Percentiles rank a stretch among this genome's conserved stretches.
Conservation (phyloP, 2,113 vertebrate genomes). For the Vicugna pacos region DNA sequence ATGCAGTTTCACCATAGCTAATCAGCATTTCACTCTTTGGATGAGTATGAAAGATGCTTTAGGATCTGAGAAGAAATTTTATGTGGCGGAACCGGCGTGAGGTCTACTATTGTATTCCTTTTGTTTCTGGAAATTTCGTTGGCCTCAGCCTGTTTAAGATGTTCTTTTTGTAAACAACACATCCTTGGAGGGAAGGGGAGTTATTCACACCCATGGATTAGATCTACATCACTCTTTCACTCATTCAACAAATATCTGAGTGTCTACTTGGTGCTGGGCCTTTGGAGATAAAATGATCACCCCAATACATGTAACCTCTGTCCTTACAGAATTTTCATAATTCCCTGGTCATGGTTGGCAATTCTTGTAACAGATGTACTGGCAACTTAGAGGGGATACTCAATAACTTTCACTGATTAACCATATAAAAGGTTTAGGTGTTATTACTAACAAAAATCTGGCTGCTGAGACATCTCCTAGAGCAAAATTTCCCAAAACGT, state of each 20-base stretch:
- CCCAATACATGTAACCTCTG: background rate
- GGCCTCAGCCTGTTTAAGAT: background rate
- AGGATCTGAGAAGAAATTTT: background rate
- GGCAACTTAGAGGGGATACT: background rate
- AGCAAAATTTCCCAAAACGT: background rate
- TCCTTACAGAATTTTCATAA: background rate
- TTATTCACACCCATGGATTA: background rate
- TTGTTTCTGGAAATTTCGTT: background rate
- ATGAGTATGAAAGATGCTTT: background rate
- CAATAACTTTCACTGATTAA: background rate
- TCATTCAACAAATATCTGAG: background rate
- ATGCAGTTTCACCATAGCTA: background rate
- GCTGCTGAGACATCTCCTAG: background rate
- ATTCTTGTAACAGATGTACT: background rate
- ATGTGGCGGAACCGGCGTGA: background rate
- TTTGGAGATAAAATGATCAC: background rate
- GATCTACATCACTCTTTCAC: background rate
- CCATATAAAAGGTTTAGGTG: background rate
- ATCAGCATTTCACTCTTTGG: background rate
- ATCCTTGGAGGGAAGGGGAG: background rate
- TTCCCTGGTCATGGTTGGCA: background rate
- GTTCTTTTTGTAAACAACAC: background rate
- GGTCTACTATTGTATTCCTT: background rate
- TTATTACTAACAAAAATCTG: slow-evolving; percentile 17
- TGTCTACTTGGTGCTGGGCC: background rate